Evolutionary conservation across 2,113 vertebrate species (phyloP).

Genomic region (Pogona vitticeps): DNA sequence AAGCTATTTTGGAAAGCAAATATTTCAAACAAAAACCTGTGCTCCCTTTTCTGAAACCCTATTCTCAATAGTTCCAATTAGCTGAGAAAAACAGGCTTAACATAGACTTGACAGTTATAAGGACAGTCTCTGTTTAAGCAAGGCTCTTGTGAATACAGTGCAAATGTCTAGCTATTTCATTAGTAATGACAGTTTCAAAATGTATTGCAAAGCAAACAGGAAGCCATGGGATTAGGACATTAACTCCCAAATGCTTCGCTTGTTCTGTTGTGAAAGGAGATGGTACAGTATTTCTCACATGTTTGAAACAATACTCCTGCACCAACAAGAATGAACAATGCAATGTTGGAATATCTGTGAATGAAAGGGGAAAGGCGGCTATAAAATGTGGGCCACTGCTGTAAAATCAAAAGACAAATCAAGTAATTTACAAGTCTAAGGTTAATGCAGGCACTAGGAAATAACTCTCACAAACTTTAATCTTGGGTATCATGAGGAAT

Average conservation of each 20-base stretch:
- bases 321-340: constrained; percentile 13
- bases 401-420: background rate
- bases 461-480: background rate
- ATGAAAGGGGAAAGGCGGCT: constrained; percentile 8
- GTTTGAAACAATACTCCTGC: constrained; percentile 32
- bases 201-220: constrained; percentile 56
- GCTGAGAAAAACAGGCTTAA: constrained; percentile 25
- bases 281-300: constrained; percentile 26
- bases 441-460: background rate
- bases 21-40: background rate
- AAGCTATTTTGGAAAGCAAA: background rate
- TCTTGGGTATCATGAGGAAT: background rate
- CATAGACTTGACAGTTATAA: constrained; percentile 34
- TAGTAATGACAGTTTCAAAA: constrained; percentile 54
- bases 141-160: constrained; percentile 39
- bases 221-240: constrained; percentile 50
- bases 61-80: constrained; percentile 43
- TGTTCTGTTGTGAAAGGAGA: constrained; percentile 45
- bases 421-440: background rate
- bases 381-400: background rate
- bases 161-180: constrained; percentile 51
- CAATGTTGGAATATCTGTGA: constrained; percentile 16
- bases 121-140: constrained; percentile 40
- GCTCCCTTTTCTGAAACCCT: background rate
- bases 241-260: constrained; percentile 52